Conservation (phyloP, 2,113 vertebrate species). For the Amblyornis subalaris region DNA sequence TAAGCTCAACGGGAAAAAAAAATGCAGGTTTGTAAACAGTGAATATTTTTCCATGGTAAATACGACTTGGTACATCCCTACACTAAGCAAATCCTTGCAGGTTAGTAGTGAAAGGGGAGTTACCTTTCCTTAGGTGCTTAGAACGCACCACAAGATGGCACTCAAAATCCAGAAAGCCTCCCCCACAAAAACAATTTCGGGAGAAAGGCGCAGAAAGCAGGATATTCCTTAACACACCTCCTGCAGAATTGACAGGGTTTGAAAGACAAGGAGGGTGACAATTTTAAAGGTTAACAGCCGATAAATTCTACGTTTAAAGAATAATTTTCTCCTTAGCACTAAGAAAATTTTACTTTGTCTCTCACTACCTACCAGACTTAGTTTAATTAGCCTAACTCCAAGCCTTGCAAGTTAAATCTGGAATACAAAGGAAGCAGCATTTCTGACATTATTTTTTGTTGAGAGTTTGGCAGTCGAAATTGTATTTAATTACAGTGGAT, state of each 20-base stretch:
- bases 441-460: neutral
- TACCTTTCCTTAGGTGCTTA: neutral
- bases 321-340: neutral
- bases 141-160: constrained; percentile 37
- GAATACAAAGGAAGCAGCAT: neutral
- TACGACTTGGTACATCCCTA: too few species aligned
- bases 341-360: neutral
- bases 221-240: neutral
- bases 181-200: neutral
- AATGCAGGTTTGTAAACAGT: neutral
- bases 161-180: constrained; percentile 6
- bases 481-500: neutral
- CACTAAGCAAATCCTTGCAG: neutral
- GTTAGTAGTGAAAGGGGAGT: fast-evolving
- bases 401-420: neutral
- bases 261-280: neutral
- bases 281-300: neutral
- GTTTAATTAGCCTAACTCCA: neutral
- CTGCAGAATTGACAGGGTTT: neutral
- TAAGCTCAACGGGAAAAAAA: neutral
- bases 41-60: neutral
- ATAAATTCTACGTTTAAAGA: neutral
- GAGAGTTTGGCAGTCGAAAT: neutral
- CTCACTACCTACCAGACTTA: neutral
- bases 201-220: neutral